Evolutionary conservation across 2,113 vertebrate species (phyloP).

Genomic region (Penelope pileata): DNA sequence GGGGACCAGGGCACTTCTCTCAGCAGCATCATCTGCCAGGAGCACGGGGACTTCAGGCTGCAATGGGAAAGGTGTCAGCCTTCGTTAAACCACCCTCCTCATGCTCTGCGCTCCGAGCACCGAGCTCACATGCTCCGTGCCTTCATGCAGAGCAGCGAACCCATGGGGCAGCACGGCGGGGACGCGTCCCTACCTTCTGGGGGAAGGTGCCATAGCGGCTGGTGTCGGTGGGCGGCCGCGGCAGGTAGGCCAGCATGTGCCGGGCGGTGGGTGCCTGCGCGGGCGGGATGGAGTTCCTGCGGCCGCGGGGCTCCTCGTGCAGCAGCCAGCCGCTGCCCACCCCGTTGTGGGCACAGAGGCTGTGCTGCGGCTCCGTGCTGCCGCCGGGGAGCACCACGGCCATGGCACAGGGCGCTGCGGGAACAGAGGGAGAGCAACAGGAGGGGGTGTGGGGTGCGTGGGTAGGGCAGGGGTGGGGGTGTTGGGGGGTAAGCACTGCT

Average conservation of each 20-base stretch:
- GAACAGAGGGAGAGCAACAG: neutral
- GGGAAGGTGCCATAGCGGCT: conserved; percentile 67
- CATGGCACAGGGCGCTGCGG: neutral
- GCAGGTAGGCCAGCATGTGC: conserved; percentile 79
- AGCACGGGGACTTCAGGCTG: conserved; percentile 34
- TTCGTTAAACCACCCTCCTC: neutral
- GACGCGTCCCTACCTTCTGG: conserved; percentile 63
- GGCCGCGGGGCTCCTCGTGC: conserved; percentile 34
- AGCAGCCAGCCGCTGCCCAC: neutral
- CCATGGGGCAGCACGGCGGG: too few species aligned
- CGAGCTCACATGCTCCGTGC: neutral
- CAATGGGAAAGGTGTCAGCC: neutral
- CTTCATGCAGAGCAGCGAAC: neutral
- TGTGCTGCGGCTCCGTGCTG: conserved; percentile 32
- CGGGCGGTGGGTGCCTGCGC: conserved; percentile 74
- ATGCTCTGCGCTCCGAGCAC: neutral
- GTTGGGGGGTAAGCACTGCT: neutral
- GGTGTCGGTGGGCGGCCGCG: conserved; percentile 63
- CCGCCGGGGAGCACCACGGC: conserved; percentile 16
- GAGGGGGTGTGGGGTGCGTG: neutral
- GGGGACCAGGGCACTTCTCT: conserved; percentile 34
- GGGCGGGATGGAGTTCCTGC: conserved; percentile 78
- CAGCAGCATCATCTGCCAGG: neutral
- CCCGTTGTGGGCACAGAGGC: neutral
- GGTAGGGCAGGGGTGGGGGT: neutral